Conservation (phyloP, 2,113 vertebrate species). For the Erpornis zantholeuca region DNA sequence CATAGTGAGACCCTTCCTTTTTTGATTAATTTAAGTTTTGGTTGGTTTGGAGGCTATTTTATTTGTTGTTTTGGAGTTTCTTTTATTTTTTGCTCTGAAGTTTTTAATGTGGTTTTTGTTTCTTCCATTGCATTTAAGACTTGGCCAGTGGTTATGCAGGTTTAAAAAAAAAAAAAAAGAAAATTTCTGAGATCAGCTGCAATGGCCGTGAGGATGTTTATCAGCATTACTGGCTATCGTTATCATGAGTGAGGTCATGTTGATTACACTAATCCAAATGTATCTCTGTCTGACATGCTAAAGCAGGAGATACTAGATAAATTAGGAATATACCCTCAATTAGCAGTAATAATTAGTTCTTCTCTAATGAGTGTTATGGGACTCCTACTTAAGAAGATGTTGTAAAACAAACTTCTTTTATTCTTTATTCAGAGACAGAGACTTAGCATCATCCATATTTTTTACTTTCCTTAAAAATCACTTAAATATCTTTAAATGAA, state of each 20-base stretch:
- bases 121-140: background rate
- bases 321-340: background rate
- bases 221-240: background rate
- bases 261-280: background rate
- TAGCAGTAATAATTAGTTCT: background rate
- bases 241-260: background rate
- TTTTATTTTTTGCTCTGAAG: background rate
- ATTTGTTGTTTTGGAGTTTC: background rate
- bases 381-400: background rate
- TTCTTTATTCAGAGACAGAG: background rate
- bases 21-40: background rate
- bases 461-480: background rate
- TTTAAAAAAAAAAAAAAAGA: background rate
- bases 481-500: background rate
- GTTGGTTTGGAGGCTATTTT: background rate
- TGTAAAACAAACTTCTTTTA: background rate
- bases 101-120: background rate
- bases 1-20: fast-evolving
- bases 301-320: background rate
- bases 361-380: background rate
- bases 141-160: fast-evolving
- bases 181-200: background rate
- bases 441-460: background rate
- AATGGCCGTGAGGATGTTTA: background rate
- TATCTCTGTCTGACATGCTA: background rate